Conservation (phyloP, 2,113 vertebrate species). For the Catharus bicknelli region DNA sequence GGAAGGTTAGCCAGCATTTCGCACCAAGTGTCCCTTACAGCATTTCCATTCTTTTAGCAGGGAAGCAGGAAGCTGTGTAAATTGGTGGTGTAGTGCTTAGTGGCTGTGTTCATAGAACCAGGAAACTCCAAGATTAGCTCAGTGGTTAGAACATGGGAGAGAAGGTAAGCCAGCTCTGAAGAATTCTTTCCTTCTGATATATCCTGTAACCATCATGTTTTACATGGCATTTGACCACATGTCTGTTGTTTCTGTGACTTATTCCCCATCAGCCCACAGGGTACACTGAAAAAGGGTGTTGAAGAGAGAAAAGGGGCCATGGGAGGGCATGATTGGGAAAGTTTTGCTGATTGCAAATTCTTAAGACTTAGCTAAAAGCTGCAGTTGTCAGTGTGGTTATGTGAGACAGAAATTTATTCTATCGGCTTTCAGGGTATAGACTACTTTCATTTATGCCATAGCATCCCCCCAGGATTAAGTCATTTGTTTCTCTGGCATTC, state of each 20-base stretch:
- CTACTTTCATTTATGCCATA: conserved; percentile 38
- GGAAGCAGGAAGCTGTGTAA: background rate
- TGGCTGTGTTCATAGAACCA: background rate
- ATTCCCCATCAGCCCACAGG: background rate
- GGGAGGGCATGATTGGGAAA: background rate
- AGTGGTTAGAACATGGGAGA: background rate
- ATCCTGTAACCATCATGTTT: background rate
- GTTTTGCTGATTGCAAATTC: conserved; percentile 8
- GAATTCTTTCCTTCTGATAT: background rate
- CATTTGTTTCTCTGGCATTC: conserved; percentile 60
- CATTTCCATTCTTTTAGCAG: background rate
- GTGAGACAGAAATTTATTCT: conserved; percentile 49
- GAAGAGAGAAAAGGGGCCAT: background rate
- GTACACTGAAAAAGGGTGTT: background rate
- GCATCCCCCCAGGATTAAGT: conserved; percentile 54
- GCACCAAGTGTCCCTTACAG: background rate
- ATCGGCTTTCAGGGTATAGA: conserved; percentile 40
- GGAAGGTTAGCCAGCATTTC: background rate
- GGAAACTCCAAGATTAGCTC: background rate
- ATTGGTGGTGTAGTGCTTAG: background rate
- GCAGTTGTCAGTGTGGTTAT: background rate
- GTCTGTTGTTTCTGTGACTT: background rate
- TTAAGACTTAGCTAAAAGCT: conserved; percentile 30
- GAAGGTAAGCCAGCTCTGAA: background rate
- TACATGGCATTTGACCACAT: background rate